Conservation (phyloP, 2,797 vertebrate genomes). For the Trichosurus vulpecula region DNA sequence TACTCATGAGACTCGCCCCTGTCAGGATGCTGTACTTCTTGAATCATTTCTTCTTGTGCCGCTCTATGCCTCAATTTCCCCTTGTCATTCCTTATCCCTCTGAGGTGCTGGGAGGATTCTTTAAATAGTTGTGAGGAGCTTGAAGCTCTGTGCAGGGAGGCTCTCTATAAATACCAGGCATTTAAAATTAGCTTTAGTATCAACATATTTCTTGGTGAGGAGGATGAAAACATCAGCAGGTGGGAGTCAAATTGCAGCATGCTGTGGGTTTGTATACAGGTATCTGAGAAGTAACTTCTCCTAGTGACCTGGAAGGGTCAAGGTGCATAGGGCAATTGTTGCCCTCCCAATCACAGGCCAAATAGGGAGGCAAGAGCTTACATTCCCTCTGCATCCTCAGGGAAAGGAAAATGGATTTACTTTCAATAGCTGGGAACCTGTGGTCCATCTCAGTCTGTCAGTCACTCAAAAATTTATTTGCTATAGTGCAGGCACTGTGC, state of each 20-base stretch:
- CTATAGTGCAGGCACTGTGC: background rate
- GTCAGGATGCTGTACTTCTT: background rate
- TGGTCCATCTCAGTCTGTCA: background rate
- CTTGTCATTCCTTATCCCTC: constrained; percentile 47
- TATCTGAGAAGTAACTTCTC: background rate
- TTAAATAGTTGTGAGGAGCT: constrained; percentile 77
- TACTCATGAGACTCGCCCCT: background rate
- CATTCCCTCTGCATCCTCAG: background rate
- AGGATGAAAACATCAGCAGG: constrained; percentile 70
- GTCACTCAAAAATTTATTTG: background rate
- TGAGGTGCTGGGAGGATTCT: constrained; percentile 68
- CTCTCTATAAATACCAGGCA: constrained; percentile 76
- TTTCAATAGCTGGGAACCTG: background rate
- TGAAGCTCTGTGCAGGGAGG: constrained; percentile 71
- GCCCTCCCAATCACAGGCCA: background rate
- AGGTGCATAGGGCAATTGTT: background rate
- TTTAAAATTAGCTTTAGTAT: constrained; percentile 76
- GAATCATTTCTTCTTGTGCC: background rate
- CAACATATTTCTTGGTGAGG: constrained; percentile 54
- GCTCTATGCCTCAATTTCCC: constrained; percentile 64
- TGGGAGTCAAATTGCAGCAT: constrained; percentile 52
- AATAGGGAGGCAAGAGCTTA: background rate
- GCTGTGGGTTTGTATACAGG: background rate
- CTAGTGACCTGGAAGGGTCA: background rate
- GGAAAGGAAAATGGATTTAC: background rate